Base-by-base conservation (phyloP, 2,888 invertebrate genomes). In the Carcina quercana region DNA sequence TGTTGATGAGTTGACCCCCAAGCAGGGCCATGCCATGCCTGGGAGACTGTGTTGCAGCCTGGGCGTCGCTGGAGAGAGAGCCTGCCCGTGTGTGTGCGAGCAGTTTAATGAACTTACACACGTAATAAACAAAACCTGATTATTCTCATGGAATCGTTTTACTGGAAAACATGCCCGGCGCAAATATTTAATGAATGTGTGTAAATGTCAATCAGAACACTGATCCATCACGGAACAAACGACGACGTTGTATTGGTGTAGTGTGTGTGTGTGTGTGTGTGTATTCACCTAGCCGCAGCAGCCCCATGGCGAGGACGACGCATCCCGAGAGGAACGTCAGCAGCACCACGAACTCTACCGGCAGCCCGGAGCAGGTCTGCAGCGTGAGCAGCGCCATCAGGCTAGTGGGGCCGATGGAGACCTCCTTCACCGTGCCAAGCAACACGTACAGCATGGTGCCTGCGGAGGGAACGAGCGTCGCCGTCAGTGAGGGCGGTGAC, bases 331-430 rank as follows among this genome's bases (percentile, higher is more conserved):
- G 70, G 63, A 96, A 93, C 13, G 91, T 87, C 13, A 96, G 84
- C 32, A 95, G 85, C 38, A 94, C 84, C 6, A 92, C 89, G 62
- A 89, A 91, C 53, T 94, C 90, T 1, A 89, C 59, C 1, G 92
- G 90, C 48, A 91, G 86, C 14, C 87, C 88, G 39, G 86, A 83
- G 30, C 91, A 91, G 48, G 88, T 90, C 55, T 93, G 91, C 40
- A 90, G 80, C 17, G 93, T 93, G 52, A 97, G 79, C 30, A 97
- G 84, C 19, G 96, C 91, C 94, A 97, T 95, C 38, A 97, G 87
- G 49, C 96, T 95, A 0, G 97, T 96, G 0, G 97, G 96, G n/a
- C 97, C 94, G 44, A 94, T 93, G 0, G 93, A 93, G 2, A 94
- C 93, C 76, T 94, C 92, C 59, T 90, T 92, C 43, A 93, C 90